Conservation (phyloP, 2,888 invertebrate species). For the Hololepta plana region DNA sequence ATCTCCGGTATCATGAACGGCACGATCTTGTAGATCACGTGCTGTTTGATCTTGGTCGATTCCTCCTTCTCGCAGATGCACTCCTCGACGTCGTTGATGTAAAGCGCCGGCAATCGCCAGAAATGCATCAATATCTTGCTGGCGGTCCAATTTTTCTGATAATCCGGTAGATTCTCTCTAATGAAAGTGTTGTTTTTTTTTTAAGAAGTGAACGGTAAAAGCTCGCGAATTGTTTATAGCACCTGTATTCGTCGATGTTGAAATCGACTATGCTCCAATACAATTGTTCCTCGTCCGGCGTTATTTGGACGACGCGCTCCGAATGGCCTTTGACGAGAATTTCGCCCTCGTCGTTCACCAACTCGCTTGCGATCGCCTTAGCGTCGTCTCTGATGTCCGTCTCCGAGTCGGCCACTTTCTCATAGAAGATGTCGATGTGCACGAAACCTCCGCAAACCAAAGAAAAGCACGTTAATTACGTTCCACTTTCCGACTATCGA, state of each 20-base stretch:
- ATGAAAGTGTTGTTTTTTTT: conserved; percentile 1
- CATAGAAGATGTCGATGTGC: conserved; percentile 17
- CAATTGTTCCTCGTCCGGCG: conserved; percentile 28
- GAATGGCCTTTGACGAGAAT: conserved; percentile 24
- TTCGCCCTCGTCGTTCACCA: conserved; percentile 19
- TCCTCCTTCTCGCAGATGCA: conserved; percentile 23
- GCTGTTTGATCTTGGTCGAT: conserved; percentile 17
- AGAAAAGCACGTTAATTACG: no score
- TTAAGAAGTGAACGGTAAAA: background rate
- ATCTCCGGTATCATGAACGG: no score
- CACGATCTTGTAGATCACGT: conserved; percentile 24
- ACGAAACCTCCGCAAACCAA: conserved; percentile 14
- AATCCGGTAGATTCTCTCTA: conserved; percentile 15
- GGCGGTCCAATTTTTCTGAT: conserved; percentile 23
- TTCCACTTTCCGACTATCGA: conserved; percentile 1
- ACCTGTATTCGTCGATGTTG: conserved; percentile 21
- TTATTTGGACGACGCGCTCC: conserved; percentile 25
- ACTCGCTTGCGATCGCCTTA: conserved; percentile 18
- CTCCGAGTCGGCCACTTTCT: conserved; percentile 14
- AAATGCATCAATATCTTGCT: conserved; percentile 26
- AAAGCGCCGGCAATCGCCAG: conserved; percentile 26
- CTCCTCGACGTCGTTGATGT: conserved; percentile 18
- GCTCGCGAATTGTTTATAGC: background rate
- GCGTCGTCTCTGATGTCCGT: conserved; percentile 25
- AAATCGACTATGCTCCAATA: conserved; percentile 24